Evolutionary conservation across 2,113 vertebrate species (phyloP), one percentile per base, ranked within the genome.

Genomic region (Mormyrus lacerda): DNA sequence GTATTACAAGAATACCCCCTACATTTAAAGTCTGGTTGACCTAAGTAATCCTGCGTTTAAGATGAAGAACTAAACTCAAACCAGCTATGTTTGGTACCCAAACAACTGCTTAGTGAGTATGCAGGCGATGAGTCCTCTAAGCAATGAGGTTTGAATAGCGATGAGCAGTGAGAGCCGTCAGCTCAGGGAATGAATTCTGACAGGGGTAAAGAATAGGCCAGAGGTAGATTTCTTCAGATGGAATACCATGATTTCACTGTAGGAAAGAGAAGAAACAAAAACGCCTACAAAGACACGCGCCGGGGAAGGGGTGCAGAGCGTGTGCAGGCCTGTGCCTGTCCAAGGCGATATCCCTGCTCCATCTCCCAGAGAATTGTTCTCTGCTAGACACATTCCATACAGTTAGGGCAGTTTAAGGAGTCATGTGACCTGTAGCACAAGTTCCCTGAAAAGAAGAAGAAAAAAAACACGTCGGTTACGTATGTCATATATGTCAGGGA

Each of bases 251-350:
- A 95, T 92, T 94, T 96, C 94, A 95, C 92, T 94, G 91, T 91
- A 92, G 95, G 94, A 95, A 93, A 91, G 92, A 93, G 94, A 95
- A 94, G 94, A 96, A 96, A 96, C 50, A 39, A 58, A 55, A 61
- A 7, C 0, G 1, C 47, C 47, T 4, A 2, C 47, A 51, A 51
- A 85, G 42, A 39, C 84, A 85, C 45, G n/a, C 2, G 45, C 10
- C 13, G 13, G 45, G 27, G 84, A 50, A 1, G 45, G 47, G n/a
- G 31, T 0, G 13, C n/a, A 0, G 21, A 50, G 44, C 21, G 8
- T n/a, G 39, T n/a, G 61, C 42, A 44, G 82, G 45, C 4, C 82
- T 11, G 45, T 2, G 19, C 44, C 19, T 8, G 19, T 45, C 24
- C n/a, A 27, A 15, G 51, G 47, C 84, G 0, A 31, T 15, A 17